Evolutionary conservation across 2,113 vertebrate genomes (phyloP).

Genomic region (Tonatia bakeri): DNA sequence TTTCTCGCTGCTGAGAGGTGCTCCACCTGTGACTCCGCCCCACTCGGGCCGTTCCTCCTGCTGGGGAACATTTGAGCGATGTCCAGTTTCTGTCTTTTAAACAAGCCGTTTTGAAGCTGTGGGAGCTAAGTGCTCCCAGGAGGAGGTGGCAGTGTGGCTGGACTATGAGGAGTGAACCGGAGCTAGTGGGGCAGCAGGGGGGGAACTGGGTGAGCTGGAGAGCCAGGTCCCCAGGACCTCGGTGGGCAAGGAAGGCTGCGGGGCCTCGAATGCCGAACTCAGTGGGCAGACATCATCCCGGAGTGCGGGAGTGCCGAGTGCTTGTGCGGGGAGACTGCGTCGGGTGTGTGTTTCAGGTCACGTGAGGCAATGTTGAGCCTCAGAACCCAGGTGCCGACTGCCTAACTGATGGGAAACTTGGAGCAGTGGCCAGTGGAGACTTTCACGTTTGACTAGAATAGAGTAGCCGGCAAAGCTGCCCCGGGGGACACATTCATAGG

Average conservation of each 20-base stretch:
- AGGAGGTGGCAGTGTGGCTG: not conserved
- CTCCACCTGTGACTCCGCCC: fast-evolving
- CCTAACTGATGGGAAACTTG: fast-evolving
- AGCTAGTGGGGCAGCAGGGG: not conserved
- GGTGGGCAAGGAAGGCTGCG: fast-evolving
- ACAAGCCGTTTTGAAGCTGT: not conserved
- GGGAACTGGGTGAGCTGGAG: not conserved
- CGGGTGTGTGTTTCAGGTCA: not conserved
- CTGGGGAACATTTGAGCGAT: not conserved
- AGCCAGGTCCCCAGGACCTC: not conserved
- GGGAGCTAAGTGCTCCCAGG: not conserved
- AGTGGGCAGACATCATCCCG: not conserved
- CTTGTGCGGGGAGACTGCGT: fast-evolving
- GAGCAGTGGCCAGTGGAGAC: fast-evolving
- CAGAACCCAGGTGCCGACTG: fast-evolving
- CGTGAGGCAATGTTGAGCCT: not conserved
- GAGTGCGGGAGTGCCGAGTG: fast-evolving
- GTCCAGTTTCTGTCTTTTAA: not conserved
- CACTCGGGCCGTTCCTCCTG: fast-evolving
- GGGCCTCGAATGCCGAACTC: fast-evolving
- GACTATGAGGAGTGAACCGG: not conserved
- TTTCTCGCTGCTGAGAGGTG: fast-evolving
- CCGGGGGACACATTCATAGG: not conserved
- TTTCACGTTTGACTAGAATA: not conserved
- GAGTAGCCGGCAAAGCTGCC: not conserved